Base-by-base conservation (phyloP, 1,140 invertebrate species). In the Centruroides sculpturatus region DNA sequence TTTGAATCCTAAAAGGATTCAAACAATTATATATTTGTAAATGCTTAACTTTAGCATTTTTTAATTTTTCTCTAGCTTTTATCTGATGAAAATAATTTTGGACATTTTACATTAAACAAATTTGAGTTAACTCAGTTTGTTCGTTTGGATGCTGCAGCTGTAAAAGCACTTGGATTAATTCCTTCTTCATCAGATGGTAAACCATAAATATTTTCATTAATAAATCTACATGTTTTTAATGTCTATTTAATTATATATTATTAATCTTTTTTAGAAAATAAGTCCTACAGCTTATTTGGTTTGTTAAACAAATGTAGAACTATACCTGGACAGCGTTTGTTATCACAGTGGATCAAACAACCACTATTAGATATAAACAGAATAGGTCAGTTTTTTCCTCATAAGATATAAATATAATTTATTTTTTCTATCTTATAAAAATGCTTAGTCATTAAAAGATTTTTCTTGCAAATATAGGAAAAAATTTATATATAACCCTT, bases 341-440 rank as follows among this genome's bases (percentile, higher is more conserved):
- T 98, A 63, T 80, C 83, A 5, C 85, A 92, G 71, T 98, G 92
- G 92, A 77, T 98, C 3, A 86, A 91, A 67, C 92, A 95, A 70
- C 93, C 93, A 0, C 76, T 95, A 12, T 81, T 85, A 52, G 90
- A 94, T 67, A 67, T 73, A 6, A 73, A 75, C 56, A 76, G 70
- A 63, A 79, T 80, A 65, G 73, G 77, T 77, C 66, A 60, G 63
- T 34, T 57, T 12, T 23, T 23, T 23, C 23, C 23, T 23, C 23
- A 23, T 23, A 23, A 23, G 23, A 23, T 23, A n/a, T n/a, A n/a
- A n/a, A n/a, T n/a, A n/a, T n/a, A n/a, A n/a, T n/a, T n/a, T n/a
- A n/a, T n/a, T n/a, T n/a, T n/a, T n/a, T n/a, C n/a, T n/a, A 23
- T 23, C 23, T 23, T 23, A 23, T 23, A 23, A 23, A 23, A 23